Conservation (phyloP, 2,888 invertebrate species). For the Eudemis profundana region DNA sequence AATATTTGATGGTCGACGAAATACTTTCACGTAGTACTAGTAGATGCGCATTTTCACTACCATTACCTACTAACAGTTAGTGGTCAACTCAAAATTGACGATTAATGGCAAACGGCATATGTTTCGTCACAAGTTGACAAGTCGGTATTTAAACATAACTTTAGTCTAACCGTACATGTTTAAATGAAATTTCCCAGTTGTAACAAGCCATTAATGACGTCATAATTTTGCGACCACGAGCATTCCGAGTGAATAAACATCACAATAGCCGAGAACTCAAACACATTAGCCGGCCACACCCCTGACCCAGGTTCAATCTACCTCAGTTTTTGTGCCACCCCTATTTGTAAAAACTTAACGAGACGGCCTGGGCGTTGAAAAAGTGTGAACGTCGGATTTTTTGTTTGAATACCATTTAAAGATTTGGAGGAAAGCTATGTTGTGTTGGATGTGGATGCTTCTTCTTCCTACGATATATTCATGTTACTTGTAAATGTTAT, state of each 20-base stretch:
- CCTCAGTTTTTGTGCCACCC: slow-evolving; percentile 36
- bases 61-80: too few species aligned
- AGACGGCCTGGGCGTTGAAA: slow-evolving; percentile 48
- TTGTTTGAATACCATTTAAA: slow-evolving; percentile 36
- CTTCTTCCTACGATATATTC: not conserved
- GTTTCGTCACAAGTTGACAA: too few species aligned
- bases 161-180: too few species aligned
- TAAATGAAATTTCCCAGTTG: not conserved
- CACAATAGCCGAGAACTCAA: slow-evolving; percentile 36
- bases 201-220: not conserved
- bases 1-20: too few species aligned
- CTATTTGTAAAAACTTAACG: slow-evolving; percentile 53
- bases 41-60: too few species aligned
- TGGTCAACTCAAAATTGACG: too few species aligned
- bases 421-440: slow-evolving; percentile 20
- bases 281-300: slow-evolving; percentile 40
- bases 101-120: too few species aligned
- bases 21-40: too few species aligned
- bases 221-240: slow-evolving; percentile 21
- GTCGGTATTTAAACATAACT: too few species aligned
- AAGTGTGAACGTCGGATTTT: slow-evolving; percentile 40
- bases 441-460: too few species aligned
- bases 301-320: slow-evolving; percentile 35
- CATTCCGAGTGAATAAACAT: slow-evolving; percentile 15
- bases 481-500: too few species aligned